Evolutionary conservation across 2,888 invertebrate species (phyloP), one percentile per base, ranked within the genome.

Genomic region (Craniophora ligustri): DNA sequence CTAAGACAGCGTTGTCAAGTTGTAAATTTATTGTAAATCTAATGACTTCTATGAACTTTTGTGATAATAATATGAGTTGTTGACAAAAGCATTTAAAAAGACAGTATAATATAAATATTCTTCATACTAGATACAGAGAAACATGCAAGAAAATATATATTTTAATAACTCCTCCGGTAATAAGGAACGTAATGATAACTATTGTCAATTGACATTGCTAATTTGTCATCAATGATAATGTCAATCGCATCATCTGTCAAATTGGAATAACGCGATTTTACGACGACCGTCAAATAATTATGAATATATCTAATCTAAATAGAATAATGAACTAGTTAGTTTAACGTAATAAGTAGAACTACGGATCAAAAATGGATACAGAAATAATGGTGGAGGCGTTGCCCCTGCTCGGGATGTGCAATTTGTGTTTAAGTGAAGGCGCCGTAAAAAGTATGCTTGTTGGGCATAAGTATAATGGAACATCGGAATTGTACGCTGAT

Each of bases 391-490:
- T 92, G 8, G 92, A 92, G 71, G 56, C 82, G 1, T 64, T 92
- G 55, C 92, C 92, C 4, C 66, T 90, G 44, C 69, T 90, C 28
- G 93, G 93, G 36, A 76, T 85, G 34, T 93, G 93, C 64, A 92
- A 86, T 80, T 84, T 92, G 62, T 93, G 93, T 76, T 63, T 91
- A 23, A 85, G 80, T 30, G 87, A 89, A 66, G 91, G 91, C 11
- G 82, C 85, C 15, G 91, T 91, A 5, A 86, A 87, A 58, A 93
- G 89, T 85, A 91, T 93, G 90, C 65, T 92, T 28, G 49, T 85
- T 10, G 77, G 73, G 2, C 73, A 86, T 51, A 73, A 74, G 62
- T 70, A 79, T 62, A 78, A 81, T 63, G 86, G 82, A 28, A 76
- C 58, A 21, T 56, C 70, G 0, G 88, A 87, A 72, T 75, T 84